Evolutionary conservation across 2,888 invertebrate genomes (phyloP).

Genomic region (Loripinus fragilis): DNA sequence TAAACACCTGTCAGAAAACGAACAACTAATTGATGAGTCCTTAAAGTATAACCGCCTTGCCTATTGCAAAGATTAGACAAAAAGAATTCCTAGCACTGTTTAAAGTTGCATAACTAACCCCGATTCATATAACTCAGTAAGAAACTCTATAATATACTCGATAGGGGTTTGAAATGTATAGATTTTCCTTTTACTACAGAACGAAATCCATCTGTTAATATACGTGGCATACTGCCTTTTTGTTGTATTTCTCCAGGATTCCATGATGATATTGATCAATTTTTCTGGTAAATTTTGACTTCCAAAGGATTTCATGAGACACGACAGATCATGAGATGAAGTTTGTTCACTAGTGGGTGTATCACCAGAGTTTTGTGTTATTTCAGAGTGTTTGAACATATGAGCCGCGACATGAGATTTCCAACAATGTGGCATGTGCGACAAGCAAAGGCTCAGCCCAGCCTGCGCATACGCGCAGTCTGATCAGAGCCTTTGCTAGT

Average conservation of each 20-base stretch:
- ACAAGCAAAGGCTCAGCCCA: too few relatives aligned
- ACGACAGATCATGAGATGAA: conserved; percentile 21
- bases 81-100: conserved; percentile 39
- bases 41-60: too few relatives aligned
- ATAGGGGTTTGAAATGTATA: conserved; percentile 33
- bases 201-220: conserved; percentile 40
- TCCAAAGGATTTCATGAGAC: conserved; percentile 34
- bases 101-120: conserved; percentile 33
- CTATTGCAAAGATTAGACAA: too few relatives aligned
- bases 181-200: conserved; percentile 33
- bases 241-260: conserved; percentile 38
- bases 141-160: conserved; percentile 33
- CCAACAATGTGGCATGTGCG: too few relatives aligned
- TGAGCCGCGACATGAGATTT: too few relatives aligned
- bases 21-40: too few relatives aligned
- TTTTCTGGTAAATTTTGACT: conserved; percentile 27
- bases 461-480: too few relatives aligned
- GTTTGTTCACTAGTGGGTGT: conserved; percentile 21
- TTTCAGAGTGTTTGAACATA: too few relatives aligned
- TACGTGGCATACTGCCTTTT: conserved; percentile 40
- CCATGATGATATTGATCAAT: conserved; percentile 33
- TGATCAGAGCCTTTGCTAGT: too few relatives aligned
- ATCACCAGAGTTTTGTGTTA: not conserved
- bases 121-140: conserved; percentile 29
- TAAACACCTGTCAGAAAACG: not conserved